These are phyloP conservation scores for Haemorhous mexicanus DNA, from an alignment of 2,113 vertebrate genomes.

Conservation along the genomic window DNA sequence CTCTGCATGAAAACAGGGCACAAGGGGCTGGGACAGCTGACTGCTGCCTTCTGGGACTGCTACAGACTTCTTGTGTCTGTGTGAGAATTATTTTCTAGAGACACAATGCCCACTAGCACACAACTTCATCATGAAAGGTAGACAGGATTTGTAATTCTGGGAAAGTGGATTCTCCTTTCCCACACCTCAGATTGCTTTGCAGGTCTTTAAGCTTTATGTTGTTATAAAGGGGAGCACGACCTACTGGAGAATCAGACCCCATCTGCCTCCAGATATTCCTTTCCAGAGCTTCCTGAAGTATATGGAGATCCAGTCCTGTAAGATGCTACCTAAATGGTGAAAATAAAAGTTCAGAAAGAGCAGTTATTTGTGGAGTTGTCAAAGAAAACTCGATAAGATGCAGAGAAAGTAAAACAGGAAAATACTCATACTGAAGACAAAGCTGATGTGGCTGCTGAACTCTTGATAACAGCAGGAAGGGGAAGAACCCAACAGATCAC, in stretches of 20 bases:
- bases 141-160: background rate
- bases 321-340: background rate
- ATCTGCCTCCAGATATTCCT: background rate
- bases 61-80: background rate
- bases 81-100: background rate
- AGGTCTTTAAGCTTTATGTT: background rate
- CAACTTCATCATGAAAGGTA: background rate
- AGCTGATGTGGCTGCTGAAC: background rate
- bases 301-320: background rate
- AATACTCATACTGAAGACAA: background rate
- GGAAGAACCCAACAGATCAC: background rate
- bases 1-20: background rate
- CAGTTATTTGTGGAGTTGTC: background rate
- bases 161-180: background rate
- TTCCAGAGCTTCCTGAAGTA: background rate
- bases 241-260: background rate
- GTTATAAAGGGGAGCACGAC: background rate
- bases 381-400: background rate
- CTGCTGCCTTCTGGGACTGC: background rate
- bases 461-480: background rate
- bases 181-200: background rate
- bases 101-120: background rate
- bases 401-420: slow-evolving; percentile 17
- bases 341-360: background rate
- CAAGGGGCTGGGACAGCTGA: background rate